Evolutionary conservation across 1,140 invertebrate species (phyloP), one percentile per base, ranked within the genome.

Genomic region (Ips typographus): DNA sequence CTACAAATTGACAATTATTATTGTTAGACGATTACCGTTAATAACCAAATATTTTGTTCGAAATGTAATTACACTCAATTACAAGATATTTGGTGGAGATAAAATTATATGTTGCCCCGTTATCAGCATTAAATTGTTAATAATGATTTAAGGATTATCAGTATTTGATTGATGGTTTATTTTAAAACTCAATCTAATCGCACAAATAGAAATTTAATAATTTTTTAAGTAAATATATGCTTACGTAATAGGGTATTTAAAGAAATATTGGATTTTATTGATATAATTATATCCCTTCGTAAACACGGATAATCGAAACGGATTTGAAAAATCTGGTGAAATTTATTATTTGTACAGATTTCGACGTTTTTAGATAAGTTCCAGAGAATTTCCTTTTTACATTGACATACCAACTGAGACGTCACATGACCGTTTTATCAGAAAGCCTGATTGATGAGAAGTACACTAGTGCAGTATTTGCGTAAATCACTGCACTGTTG

Each of bases 91-190:
- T 62, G 2, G 8, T 6, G 5, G 40, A 22, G 65, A 67, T 67
- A 67, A 67, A 59, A 47, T 40, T 42, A 57, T 57, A 52, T 55
- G 57, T 61, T 42, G 52, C 42, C 8, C 44, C 43, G 7, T 60
- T 68, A 68, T 68, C 58, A 43, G 51, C 61, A 53, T 61, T 51
- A 68, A 68, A 58, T 59, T 41, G 56, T 59, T 68, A 55, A 59
- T 66, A 58, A 60, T 47, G 58, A 52, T 62, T 68, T 60, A 62
- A 43, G 66, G 66, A 68, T 68, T 68, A 68, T 49, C 53, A 38
- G 36, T 60, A 42, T 68, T 68, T 68, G 66, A 68, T 68, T 68
- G 66, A 68, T 68, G 37, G 44, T 42, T 61, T 52, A 68, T 68
- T 68, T 61, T 55, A 61, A 52, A 61, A 68, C 53, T 61, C 43